phyloP scores from a whole-genome alignment of 2,888 invertebrate species.

The Dryococelus australis region DNA sequence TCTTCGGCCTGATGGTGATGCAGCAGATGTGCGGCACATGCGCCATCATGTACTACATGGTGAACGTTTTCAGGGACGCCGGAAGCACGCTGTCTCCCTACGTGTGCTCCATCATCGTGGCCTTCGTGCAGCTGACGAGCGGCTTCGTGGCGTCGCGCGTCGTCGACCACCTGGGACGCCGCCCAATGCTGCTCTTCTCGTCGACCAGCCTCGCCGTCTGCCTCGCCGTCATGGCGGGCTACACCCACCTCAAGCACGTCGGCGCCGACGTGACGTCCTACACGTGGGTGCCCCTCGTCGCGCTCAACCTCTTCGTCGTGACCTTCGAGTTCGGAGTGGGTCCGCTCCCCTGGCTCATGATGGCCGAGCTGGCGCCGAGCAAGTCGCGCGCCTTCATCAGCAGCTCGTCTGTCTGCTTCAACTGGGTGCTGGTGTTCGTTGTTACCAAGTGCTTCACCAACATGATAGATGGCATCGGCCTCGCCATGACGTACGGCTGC shows the following conservation, averaged over 20 bases:
- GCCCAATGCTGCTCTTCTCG: slow-evolving; percentile 37
- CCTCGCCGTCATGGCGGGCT: slow-evolving; percentile 16
- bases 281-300: slow-evolving; percentile 62
- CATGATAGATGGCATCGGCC: slow-evolving; percentile 58
- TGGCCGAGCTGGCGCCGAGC: slow-evolving; percentile 68
- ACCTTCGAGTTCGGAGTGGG: slow-evolving; percentile 70
- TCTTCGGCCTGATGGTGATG: slow-evolving; percentile 58
- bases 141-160: slow-evolving; percentile 26
- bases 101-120: slow-evolving; percentile 56
- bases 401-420: slow-evolving; percentile 65
- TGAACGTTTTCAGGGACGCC: slow-evolving; percentile 48
- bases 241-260: neutral
- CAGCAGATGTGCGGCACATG: slow-evolving; percentile 55
- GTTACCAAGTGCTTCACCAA: slow-evolving; percentile 64
- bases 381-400: slow-evolving; percentile 65
- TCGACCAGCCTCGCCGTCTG: slow-evolving; percentile 25
- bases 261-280: neutral
- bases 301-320: slow-evolving; percentile 65
- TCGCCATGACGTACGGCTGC: slow-evolving; percentile 66
- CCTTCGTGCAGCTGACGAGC: slow-evolving; percentile 50
- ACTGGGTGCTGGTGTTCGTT: slow-evolving; percentile 65
- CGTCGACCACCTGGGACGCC: slow-evolving; percentile 36
- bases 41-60: slow-evolving; percentile 59
- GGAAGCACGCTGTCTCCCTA: slow-evolving; percentile 59
- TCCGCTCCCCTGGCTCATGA: slow-evolving; percentile 67